A percentile compares a stretch with the other conserved stretches of the same genome.
Evolutionary conservation across 2,113 vertebrate species (phyloP).

Genomic region (Centropristis striata): DNA sequence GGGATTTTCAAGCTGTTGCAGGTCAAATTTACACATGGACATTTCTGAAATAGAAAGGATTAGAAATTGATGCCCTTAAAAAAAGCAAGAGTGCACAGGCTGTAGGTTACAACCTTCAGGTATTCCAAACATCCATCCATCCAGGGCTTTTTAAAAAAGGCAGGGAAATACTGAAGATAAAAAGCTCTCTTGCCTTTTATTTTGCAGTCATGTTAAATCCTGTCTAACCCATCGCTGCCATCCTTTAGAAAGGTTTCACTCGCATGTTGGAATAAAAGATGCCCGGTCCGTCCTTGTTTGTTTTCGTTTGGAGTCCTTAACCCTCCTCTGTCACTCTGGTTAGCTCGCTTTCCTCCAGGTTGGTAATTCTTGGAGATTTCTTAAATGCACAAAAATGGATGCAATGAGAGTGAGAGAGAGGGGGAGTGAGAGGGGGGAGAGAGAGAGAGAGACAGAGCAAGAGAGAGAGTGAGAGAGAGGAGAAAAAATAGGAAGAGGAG

Average conservation of each 20-base stretch:
- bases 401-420: conserved; percentile 73
- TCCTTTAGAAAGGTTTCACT: conserved; percentile 77
- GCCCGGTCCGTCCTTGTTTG: conserved; percentile 71
- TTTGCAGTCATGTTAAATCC: conserved; percentile 87
- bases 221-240: conserved; percentile 88
- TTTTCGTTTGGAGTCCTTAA: conserved; percentile 65
- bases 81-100: conserved; percentile 41
- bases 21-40: conserved; percentile 60
- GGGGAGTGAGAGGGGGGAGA: conserved; percentile 14
- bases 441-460: conserved; percentile 6
- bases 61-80: conserved; percentile 50
- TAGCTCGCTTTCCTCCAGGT: conserved; percentile 81
- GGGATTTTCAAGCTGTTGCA: conserved; percentile 26
- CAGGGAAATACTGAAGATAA: conserved; percentile 13
- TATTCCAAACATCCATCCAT: conserved; percentile 61
- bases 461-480: not conserved
- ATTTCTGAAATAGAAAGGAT: conserved; percentile 36
- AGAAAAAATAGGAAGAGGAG: conserved; percentile 75
- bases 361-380: conserved; percentile 86
- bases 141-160: conserved; percentile 12
- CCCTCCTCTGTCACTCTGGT: conserved; percentile 70
- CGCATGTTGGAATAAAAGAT: conserved; percentile 77
- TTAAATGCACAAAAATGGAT: conserved; percentile 89
- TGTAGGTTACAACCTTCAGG: conserved; percentile 56
- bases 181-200: conserved; percentile 87